Evolutionary conservation across 2,888 invertebrate genomes (phyloP).

Genomic region (Sphaerophoria rueppellii): DNA sequence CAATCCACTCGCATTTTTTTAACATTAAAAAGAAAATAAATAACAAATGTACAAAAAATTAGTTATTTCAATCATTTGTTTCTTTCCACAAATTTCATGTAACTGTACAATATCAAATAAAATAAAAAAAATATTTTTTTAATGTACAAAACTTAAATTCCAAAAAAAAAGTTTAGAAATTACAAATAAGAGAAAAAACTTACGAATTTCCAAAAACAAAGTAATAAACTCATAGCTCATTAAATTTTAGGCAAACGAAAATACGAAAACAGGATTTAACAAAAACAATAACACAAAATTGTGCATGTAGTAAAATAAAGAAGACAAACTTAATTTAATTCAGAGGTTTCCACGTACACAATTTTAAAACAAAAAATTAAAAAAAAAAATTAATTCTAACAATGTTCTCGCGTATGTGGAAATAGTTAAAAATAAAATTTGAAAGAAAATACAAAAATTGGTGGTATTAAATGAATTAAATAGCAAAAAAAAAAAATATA

Average conservation of each 20-base stretch:
- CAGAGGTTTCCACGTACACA: slow-evolving; percentile 68
- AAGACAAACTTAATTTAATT: slow-evolving; percentile 71
- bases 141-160: slow-evolving; percentile 60
- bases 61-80: slow-evolving; percentile 16
- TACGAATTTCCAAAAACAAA: slow-evolving; percentile 64
- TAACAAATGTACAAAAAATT: slow-evolving; percentile 55
- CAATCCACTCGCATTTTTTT: slow-evolving; percentile 56
- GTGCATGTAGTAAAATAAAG: slow-evolving; percentile 57
- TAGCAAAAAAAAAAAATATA: slow-evolving; percentile 68
- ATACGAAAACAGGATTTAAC: slow-evolving; percentile 68
- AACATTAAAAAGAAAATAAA: not conserved
- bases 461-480: slow-evolving; percentile 73
- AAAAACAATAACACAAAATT: slow-evolving; percentile 60
- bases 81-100: slow-evolving; percentile 35
- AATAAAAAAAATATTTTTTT: slow-evolving; percentile 50
- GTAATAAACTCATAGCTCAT: slow-evolving; percentile 42
- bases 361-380: slow-evolving; percentile 32
- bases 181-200: slow-evolving; percentile 66
- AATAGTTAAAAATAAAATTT: slow-evolving; percentile 44
- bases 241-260: slow-evolving; percentile 52
- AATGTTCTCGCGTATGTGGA: slow-evolving; percentile 61
- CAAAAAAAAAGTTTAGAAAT: slow-evolving; percentile 32
- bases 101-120: slow-evolving; percentile 60
- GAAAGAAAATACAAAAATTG: slow-evolving; percentile 37
- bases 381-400: slow-evolving; percentile 4